Evolutionary conservation across 1,140 invertebrate species (phyloP).

Genomic region (Thaumatotibia leucotreta): DNA sequence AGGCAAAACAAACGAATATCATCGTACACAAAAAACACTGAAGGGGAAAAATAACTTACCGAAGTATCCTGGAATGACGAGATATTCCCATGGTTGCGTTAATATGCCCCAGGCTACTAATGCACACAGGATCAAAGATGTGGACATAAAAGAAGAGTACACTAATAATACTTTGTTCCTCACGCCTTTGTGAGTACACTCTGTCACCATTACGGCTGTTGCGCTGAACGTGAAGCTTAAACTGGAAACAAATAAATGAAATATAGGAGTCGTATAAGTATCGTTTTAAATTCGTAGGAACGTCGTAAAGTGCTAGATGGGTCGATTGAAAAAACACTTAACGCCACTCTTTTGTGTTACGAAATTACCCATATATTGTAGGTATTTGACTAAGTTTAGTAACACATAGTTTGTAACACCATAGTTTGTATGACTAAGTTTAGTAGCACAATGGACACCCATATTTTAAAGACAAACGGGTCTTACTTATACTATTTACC

Average conservation of each 20-base stretch:
- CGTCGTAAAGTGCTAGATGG: too few relatives aligned
- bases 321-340: too few relatives aligned
- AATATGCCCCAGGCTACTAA: conserved; percentile 46
- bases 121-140: conserved; percentile 34
- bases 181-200: conserved; percentile 38
- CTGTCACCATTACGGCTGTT: conserved; percentile 42
- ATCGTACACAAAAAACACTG: neutral
- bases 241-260: conserved; percentile 29
- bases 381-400: too few relatives aligned
- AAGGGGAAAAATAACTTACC: conserved; percentile 24
- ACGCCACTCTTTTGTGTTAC: too few relatives aligned
- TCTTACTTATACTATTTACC: too few relatives aligned
- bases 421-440: too few relatives aligned
- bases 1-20: too few relatives aligned
- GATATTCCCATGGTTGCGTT: conserved; percentile 31
- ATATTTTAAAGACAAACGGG: too few relatives aligned
- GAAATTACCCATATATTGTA: too few relatives aligned
- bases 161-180: conserved; percentile 43
- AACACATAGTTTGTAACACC: too few relatives aligned
- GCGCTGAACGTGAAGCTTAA: conserved; percentile 42
- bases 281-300: too few relatives aligned
- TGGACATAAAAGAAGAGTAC: conserved; percentile 38
- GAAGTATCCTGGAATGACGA: conserved; percentile 39
- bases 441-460: too few relatives aligned
- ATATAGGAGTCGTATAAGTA: conserved; percentile 17